A percentile compares a stretch with the other conserved stretches of the same genome.
Evolutionary conservation across 30 jellyfish, hydroid and myxozoan species (phyloP).

Genomic region (Euphysa ruthae): DNA sequence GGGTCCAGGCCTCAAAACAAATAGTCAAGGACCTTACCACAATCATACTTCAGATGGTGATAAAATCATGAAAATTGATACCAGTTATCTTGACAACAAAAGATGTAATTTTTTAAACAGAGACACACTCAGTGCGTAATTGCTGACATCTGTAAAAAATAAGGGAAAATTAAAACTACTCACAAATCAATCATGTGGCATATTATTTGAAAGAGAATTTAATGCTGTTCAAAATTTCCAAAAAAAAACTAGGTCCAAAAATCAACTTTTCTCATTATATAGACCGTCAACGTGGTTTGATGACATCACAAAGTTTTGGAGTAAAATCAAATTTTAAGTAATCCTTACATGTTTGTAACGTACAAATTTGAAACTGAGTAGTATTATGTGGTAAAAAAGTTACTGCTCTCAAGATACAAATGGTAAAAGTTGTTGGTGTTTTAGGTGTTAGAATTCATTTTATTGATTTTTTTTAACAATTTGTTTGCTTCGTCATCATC

Average conservation of each 20-base stretch:
- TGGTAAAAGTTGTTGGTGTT: no score
- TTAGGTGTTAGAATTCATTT: no score
- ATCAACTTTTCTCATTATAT: neutral
- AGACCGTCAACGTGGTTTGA: constrained; percentile 3
- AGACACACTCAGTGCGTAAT: neutral
- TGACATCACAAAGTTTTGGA: neutral
- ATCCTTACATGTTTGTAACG: neutral
- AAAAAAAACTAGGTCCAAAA: constrained; percentile 3
- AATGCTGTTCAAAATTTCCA: neutral
- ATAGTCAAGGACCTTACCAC: no score
- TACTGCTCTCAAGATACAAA: no score
- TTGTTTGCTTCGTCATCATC: no score
- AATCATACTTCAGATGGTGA: constrained; percentile 11
- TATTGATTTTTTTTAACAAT: no score
- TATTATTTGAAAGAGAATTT: no score
- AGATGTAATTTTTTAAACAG: neutral
- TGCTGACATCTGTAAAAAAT: constrained; percentile 7
- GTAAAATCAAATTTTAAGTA: neutral
- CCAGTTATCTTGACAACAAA: constrained; percentile 3
- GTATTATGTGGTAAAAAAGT: no score
- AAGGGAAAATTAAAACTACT: constrained; percentile 8
- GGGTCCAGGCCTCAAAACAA: no score
- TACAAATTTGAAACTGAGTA: no score
- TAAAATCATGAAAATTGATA: constrained; percentile 7
- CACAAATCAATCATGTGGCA: neutral